phyloP scores from a whole-genome alignment of 1,140 invertebrate genomes.

The Trachymyrmex septentrionalis region DNA sequence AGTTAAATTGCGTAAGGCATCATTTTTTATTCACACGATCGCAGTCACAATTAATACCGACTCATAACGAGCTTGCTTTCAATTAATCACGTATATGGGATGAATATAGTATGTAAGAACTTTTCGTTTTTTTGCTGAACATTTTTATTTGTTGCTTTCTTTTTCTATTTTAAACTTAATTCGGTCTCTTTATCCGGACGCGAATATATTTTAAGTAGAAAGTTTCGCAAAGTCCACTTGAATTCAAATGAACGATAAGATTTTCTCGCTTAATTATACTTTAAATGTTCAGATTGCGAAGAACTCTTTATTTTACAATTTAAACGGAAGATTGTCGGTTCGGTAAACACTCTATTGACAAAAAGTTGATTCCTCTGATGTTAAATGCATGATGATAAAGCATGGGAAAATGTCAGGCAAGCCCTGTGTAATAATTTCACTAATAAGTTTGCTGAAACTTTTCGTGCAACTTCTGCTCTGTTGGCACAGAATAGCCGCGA shows the following conservation, averaged over 20 bases:
- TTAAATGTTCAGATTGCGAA: not conserved
- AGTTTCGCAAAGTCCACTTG: not conserved
- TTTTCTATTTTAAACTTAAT: conserved; percentile 11
- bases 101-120: no score
- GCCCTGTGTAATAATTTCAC: not conserved
- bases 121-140: no score
- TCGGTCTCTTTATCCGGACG: not conserved
- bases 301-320: not conserved
- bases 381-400: not conserved
- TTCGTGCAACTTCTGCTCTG: conserved; percentile 2
- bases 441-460: conserved; percentile 23
- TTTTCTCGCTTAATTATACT: not conserved
- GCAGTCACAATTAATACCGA: not conserved
- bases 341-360: not conserved
- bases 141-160: not conserved
- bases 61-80: not conserved
- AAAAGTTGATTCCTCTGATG: not conserved
- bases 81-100: not conserved
- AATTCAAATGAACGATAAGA: not conserved
- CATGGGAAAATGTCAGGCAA: not conserved
- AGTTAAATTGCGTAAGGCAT: not conserved
- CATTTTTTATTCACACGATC: not conserved
- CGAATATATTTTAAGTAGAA: not conserved
- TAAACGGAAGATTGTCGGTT: not conserved
- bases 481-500: conserved; percentile 11